Percentiles rank a stretch among this genome's conserved stretches.
Evolutionary conservation across 2,797 vertebrate species (phyloP).

Genomic region (Dermochelys coriacea): DNA sequence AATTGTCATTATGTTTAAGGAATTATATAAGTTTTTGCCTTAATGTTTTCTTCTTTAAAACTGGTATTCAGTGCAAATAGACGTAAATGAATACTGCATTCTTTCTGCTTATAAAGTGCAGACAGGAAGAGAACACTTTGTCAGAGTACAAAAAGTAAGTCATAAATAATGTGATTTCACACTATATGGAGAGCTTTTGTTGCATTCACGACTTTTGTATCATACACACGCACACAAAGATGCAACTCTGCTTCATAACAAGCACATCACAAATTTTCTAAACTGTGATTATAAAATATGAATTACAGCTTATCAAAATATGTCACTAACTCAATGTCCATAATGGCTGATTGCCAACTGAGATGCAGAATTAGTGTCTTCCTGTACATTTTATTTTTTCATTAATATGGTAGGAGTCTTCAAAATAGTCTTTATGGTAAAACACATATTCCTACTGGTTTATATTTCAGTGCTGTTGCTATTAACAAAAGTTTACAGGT

Average conservation of each 20-base stretch:
- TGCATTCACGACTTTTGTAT: neutral
- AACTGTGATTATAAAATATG: slow-evolving; percentile 39
- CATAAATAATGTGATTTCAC: neutral
- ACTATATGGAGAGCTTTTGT: neutral
- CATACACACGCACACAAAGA: neutral
- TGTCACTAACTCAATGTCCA: slow-evolving; percentile 35
- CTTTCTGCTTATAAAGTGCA: neutral
- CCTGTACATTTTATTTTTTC: slow-evolving; percentile 39
- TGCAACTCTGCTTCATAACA: slow-evolving; percentile 10
- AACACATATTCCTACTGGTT: slow-evolving; percentile 15
- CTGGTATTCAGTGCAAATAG: neutral
- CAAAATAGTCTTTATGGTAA: neutral
- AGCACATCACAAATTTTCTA: slow-evolving; percentile 9
- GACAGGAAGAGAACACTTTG: neutral
- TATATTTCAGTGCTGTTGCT: neutral
- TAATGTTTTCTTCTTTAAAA: neutral
- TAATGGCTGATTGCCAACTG: slow-evolving; percentile 23
- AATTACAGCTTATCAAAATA: slow-evolving; percentile 63
- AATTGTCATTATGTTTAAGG: neutral
- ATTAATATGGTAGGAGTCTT: slow-evolving; percentile 20
- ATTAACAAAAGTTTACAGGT: neutral
- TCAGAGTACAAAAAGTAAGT: neutral
- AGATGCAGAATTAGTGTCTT: slow-evolving; percentile 32
- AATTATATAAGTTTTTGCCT: neutral
- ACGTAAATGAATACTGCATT: neutral